Conservation (phyloP, 2,797 vertebrate genomes). For the Neosilurus mollespiculum region DNA sequence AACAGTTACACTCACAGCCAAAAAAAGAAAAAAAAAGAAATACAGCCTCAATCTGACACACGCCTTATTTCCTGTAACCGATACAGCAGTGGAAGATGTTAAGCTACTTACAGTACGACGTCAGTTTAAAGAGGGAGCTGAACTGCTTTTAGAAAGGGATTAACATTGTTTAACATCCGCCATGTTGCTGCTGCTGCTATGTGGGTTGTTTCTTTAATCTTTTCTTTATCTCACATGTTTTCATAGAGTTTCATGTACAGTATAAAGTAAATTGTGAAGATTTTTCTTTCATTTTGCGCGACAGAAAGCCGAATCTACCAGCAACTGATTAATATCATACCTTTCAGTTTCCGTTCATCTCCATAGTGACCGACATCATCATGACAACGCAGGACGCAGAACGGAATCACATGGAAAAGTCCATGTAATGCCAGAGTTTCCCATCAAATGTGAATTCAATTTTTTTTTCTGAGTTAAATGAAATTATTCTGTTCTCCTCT, state of each 20-base stretch:
- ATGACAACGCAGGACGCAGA: not conserved
- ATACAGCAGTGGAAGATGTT: not conserved
- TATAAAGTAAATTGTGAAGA: not conserved
- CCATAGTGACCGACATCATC: not conserved
- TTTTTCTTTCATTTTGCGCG: not conserved
- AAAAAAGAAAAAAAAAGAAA: not conserved
- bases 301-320: not conserved
- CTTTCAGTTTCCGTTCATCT: not conserved
- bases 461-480: not conserved
- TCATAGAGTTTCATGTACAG: not conserved
- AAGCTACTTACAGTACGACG: conserved; percentile 13
- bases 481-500: not conserved
- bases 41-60: conserved; percentile 7
- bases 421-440: not conserved
- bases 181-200: not conserved
- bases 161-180: conserved; percentile 8
- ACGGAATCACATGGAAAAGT: not conserved
- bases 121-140: not conserved
- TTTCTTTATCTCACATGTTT: not conserved
- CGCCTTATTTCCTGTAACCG: conserved; percentile 21
- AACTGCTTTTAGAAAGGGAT: conserved; percentile 14
- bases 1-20: not conserved
- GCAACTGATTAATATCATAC: not conserved
- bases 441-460: not conserved
- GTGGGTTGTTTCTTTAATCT: not conserved